Evolutionary conservation across 2,888 invertebrate species (phyloP), one percentile per base, ranked within the genome.

Genomic region (Drosophila macrospina): DNA sequence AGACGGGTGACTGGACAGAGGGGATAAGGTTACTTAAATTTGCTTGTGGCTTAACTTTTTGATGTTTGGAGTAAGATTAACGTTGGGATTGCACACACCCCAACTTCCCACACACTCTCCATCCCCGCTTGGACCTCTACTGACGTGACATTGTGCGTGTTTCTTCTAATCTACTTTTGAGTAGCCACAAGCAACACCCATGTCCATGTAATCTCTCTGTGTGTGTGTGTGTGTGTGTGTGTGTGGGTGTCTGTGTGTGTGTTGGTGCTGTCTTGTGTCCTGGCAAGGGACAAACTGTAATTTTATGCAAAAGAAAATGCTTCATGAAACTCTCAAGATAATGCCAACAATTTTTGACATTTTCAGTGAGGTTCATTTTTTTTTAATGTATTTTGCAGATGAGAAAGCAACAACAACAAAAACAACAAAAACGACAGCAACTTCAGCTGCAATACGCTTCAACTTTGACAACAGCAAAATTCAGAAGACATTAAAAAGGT

Each of bases 111-210:
- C n/a, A 10, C 10, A 11, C 5, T 13, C 28, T 47, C 24, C 28
- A 45, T 16, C 13, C 54, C 37, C n/a, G 8, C 55, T 65, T 62
- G 74, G 80, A 80, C 78, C 71, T 48, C 63, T 26, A 54, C 51
- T 68, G 72, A 74, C 56, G 73, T 79, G 78, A 75, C 84, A 72
- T 70, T 78, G 69, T 74, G 78, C 66, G 74, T 85, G 79, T 77
- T 63, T 32, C 13, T 63, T 69, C 55, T 86, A 86, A 86, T 85
- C 85, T 78, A 74, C 86, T 84, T 80, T 70, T 66, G 69, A 85
- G 84, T 81, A 81, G 84, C 84, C 84, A 86, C 84, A 85, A 84
- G 85, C 85, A 81, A 85, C 82, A 84, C 68, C 79, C 86, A 81
- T 80, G 83, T 75, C 78, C 74, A 47, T 75, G 69, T 75, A 83